Base-by-base conservation (phyloP, 53 echinoderm and acorn worm genomes). In the Paracentrotus lividus region DNA sequence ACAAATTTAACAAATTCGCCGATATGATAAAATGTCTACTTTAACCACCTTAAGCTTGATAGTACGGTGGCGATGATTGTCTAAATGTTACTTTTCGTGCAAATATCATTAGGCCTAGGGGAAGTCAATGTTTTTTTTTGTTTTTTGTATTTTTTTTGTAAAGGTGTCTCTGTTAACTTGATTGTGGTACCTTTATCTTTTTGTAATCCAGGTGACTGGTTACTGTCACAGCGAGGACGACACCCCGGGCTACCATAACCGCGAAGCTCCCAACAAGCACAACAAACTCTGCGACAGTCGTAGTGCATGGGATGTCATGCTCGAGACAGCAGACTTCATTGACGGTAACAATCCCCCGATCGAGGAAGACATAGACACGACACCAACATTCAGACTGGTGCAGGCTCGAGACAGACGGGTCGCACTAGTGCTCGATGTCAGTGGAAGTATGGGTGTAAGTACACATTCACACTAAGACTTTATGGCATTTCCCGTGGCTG, bases 211-310 rank as follows among this genome's bases (percentile, higher is more conserved):
- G 97, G 94, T 96, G 13, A 92, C 75, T 5, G 90, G 96, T 29
- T 97, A 95, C 85, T 97, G 97, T 26, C 88, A 95, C 93, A 92
- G 85, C 32, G 29, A 90, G 8, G 47, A 29, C 8, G 97, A 90
- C 10, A 9, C 51, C 29, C 59, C 81, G 24, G 84, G 67, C 13
- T 36, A 75, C 51, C 98, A 97, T 66, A 96, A 97, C 88, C 77
- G 90, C n/a, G 95, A 97, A 40, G 97, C 97, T 0, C 96, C 94
- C 4, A 95, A 97, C 89, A 97, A 97, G 86, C 98, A 97, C 88
- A 97, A 97, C 84, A 91, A 92, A 2, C 93, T 97, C 7, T 97
- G 98, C 88, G 31, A 27, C 24, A 36, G 94, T 7, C 86, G 93
- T 32, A 97, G 98, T 49, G 84, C 92, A n/a, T 96, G 96, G 96